Evolutionary conservation across 2,888 invertebrate genomes (phyloP).

Genomic region (Pantelozetes paolii): DNA sequence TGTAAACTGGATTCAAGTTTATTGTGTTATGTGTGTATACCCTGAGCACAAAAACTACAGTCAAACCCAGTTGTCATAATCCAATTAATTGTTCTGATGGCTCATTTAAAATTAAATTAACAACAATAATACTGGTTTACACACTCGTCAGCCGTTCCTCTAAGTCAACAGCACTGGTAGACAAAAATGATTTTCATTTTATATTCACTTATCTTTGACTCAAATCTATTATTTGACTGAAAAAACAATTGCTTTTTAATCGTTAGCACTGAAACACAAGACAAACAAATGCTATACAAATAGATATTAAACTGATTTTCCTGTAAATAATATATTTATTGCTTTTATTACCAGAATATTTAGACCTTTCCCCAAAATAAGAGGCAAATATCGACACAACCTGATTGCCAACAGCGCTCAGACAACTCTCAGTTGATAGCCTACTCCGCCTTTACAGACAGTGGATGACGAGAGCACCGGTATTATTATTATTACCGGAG

Average conservation of each 20-base stretch:
- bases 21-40: neutral
- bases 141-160: neutral
- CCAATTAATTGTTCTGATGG: conserved; percentile 32
- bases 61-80: conserved; percentile 25
- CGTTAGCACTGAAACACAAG: neutral
- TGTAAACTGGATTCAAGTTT: neutral
- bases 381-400: neutral
- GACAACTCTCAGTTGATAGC: neutral
- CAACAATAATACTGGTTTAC: neutral
- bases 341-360: neutral
- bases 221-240: too few species aligned
- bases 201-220: too few species aligned
- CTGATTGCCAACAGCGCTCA: neutral
- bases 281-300: neutral
- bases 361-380: too few species aligned
- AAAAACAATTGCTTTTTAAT: too few species aligned
- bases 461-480: too few species aligned
- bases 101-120: conserved; percentile 35
- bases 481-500: neutral
- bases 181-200: too few species aligned
- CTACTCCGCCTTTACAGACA: neutral
- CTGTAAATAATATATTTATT: conserved; percentile 31
- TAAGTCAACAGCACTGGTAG: neutral
- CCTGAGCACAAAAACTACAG: neutral
- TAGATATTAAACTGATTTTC: conserved; percentile 11